Percentiles rank a stretch among this genome's conserved stretches.
These are phyloP conservation scores for Novumbra hubbsi DNA, from an alignment of 2,797 vertebrate species.

Conservation along the genomic window DNA sequence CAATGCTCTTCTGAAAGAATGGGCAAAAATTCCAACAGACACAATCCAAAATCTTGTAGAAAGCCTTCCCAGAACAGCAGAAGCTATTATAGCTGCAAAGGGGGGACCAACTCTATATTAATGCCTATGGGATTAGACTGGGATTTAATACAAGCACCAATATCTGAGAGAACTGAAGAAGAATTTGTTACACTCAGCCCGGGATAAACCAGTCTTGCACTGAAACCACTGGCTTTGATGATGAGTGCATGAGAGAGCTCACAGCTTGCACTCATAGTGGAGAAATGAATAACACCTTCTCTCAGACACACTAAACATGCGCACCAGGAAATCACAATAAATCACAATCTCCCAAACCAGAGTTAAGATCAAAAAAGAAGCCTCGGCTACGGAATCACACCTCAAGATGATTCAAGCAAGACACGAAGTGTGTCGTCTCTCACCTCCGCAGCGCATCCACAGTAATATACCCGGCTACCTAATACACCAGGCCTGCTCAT, in stretches of 20 bases:
- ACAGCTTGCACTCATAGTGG: not conserved
- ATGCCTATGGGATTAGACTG: too few species aligned
- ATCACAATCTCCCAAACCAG: not conserved
- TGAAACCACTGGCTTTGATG: constrained; percentile 3
- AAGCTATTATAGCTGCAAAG: too few species aligned
- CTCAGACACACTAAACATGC: constrained; percentile 5
- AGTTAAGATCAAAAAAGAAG: not conserved
- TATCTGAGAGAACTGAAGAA: constrained; percentile 9
- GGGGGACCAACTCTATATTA: too few species aligned
- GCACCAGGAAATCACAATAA: constrained; percentile 1
- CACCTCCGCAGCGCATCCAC: not conserved
- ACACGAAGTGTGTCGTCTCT: not conserved
- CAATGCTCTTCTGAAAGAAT: too few species aligned
- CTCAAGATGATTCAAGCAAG: not conserved
- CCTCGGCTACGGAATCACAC: not conserved
- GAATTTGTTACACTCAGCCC: not conserved
- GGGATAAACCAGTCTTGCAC: constrained; percentile 14
- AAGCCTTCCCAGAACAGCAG: too few species aligned
- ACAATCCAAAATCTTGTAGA: too few species aligned
- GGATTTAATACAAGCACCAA: not conserved
- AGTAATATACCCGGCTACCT: not conserved
- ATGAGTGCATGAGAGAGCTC: constrained; percentile 9
- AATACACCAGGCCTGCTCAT: not conserved
- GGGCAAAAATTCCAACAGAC: too few species aligned
- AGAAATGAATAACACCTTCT: constrained; percentile 5